Evolutionary conservation across 2,888 invertebrate species (phyloP).

Genomic region (Diarsia dahlii): DNA sequence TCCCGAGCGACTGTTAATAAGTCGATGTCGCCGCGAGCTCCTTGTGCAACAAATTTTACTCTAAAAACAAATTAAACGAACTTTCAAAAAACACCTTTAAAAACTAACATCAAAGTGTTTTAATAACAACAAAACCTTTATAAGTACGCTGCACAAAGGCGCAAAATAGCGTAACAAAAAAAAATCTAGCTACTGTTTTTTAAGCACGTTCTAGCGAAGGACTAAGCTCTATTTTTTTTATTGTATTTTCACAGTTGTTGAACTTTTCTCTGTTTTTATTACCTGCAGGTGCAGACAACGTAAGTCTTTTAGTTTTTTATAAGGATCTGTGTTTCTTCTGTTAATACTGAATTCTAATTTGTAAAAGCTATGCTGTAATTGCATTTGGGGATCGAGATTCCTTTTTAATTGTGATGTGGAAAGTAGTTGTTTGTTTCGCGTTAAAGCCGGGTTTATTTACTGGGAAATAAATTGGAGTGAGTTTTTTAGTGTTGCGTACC

Average conservation of each 20-base stretch:
- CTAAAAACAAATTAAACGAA: conserved; percentile 2
- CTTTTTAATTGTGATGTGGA: conserved; percentile 30
- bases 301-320: conserved; percentile 53
- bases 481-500: conserved; percentile 17
- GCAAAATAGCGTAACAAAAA: conserved; percentile 44
- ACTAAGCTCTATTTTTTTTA: conserved; percentile 41
- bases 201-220: conserved; percentile 57
- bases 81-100: conserved; percentile 1
- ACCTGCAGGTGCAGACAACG: conserved; percentile 54
- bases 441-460: conserved; percentile 10
- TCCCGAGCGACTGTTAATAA: too few relatives aligned
- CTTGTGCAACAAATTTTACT: neutral
- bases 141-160: conserved; percentile 43
- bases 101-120: conserved; percentile 43
- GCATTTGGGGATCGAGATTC: conserved; percentile 37
- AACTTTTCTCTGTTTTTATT: conserved; percentile 41
- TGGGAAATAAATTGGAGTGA: neutral
- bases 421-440: conserved; percentile 23
- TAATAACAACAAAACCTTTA: conserved; percentile 34
- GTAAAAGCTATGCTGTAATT: conserved; percentile 58
- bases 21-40: too few relatives aligned
- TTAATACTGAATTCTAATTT: conserved; percentile 63
- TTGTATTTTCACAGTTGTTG: conserved; percentile 52
- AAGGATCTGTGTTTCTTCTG: conserved; percentile 52
- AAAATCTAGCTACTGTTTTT: conserved; percentile 48